Conservation (phyloP, 2,888 invertebrate species). For the Lepas anatifera region DNA sequence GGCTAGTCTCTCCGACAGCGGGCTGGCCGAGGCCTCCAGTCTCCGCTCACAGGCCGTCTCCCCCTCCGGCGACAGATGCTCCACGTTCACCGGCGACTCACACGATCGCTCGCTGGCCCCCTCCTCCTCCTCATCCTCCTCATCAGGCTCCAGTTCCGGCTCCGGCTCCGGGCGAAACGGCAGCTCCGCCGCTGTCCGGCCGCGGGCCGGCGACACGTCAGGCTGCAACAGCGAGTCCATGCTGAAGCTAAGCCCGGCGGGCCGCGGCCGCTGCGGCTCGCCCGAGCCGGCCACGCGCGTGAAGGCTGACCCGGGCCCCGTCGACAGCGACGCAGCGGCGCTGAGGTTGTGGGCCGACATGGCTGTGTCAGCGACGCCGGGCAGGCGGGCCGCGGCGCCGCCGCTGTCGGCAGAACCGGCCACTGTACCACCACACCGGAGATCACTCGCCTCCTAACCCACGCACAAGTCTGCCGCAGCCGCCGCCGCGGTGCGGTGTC, state of each 20-base stretch:
- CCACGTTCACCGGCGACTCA: not conserved
- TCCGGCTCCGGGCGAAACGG: not conserved
- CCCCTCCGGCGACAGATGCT: not conserved
- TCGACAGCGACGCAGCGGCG: not conserved
- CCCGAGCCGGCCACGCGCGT: not conserved
- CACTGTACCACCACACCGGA: no score
- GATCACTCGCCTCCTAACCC: not conserved
- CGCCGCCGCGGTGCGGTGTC: not conserved
- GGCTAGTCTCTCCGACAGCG: not conserved
- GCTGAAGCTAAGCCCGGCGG: conserved; percentile 13
- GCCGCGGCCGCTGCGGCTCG: not conserved
- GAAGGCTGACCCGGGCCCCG: not conserved
- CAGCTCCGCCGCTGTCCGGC: not conserved
- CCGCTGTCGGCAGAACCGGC: not conserved
- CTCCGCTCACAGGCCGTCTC: not conserved
- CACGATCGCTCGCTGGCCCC: not conserved
- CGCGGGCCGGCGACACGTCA: not conserved
- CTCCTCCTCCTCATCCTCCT: not conserved
- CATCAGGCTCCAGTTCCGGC: not conserved
- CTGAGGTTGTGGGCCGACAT: not conserved
- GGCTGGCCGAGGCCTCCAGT: not conserved
- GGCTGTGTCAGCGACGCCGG: not conserved
- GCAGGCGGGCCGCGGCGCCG: not conserved
- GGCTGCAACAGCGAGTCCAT: conserved; percentile 14
- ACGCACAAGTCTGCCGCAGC: not conserved